Evolutionary conservation across 2,888 invertebrate genomes (phyloP), one percentile per base, ranked within the genome.

Genomic region (Troides aeacus): DNA sequence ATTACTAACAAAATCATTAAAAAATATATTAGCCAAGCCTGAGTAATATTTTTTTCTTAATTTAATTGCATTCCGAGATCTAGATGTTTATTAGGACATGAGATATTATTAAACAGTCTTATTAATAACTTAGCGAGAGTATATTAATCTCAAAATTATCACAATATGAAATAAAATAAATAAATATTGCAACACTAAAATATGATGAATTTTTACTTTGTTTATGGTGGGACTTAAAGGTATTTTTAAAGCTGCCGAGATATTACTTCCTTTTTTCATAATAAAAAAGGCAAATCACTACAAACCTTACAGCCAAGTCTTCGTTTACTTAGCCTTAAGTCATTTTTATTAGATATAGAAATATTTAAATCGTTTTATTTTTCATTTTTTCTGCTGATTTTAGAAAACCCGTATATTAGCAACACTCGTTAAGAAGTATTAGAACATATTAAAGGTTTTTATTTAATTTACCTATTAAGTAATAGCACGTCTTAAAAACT

Each of bases 101-200:
- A 39, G 60, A 60, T 39, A 39, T 60, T 30, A 18, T 15, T 60
- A 60, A 12, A 12, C 39, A 36, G 56, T 39, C 21, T 56, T 56
- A 50, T 59, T 30, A 59, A 59, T 56, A 36, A 64, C 36, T 56
- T n/a, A 30, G 50, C 39, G 24, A 62, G 24, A 46, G 50, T 53
- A 64, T 39, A 50, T 59, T 64, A 64, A 69, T 64, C 64, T 69
- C 61, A 24, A 36, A 64, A 60, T 61, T 61, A 69, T 69, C 69
- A 69, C 69, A 69, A 59, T n/a, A 46, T 23, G 17, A 59, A 68
- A 60, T 60, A 64, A 8, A 58, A 30, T 30, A 21, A 23, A 24
- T 62, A 36, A 66, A 50, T 23, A 58, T 42, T n/a, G 50, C 15
- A 36, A 56, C n/a, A 30, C 10, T 42, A 23, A 53, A 53, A 24